Evolutionary conservation across 2,797 vertebrate species (phyloP).

Genomic region (Chiloscyllium punctatum): DNA sequence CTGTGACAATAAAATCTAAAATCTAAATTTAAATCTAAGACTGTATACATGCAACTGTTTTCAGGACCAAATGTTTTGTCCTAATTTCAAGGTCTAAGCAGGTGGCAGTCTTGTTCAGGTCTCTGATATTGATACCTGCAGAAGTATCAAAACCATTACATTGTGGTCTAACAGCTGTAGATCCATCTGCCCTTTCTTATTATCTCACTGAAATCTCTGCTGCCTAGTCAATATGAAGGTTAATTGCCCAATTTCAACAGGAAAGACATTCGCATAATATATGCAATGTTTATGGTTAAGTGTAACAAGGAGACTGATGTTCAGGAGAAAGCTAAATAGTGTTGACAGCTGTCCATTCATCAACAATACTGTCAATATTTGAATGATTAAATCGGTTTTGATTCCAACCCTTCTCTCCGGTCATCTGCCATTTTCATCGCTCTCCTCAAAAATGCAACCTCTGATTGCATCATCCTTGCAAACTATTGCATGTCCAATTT

Average conservation of each 20-base stretch:
- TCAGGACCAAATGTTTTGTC: neutral
- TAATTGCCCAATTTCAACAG: neutral
- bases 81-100: conserved; percentile 8
- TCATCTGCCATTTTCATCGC: neutral
- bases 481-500: neutral
- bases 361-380: neutral
- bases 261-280: neutral
- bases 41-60: neutral
- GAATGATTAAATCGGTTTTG: neutral
- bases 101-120: neutral
- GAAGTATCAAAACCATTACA: neutral
- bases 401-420: neutral
- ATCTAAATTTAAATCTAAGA: too few species aligned
- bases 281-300: neutral
- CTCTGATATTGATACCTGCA: neutral
- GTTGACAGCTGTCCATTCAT: neutral
- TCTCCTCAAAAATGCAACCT: neutral
- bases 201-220: neutral
- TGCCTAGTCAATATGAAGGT: neutral
- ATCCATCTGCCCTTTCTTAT: neutral
- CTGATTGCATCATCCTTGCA: neutral
- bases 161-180: neutral
- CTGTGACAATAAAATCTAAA: too few species aligned
- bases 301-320: neutral
- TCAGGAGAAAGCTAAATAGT: neutral